phyloP scores from a whole-genome alignment of 2,797 vertebrate species.

The Cryptoprocta ferox region DNA sequence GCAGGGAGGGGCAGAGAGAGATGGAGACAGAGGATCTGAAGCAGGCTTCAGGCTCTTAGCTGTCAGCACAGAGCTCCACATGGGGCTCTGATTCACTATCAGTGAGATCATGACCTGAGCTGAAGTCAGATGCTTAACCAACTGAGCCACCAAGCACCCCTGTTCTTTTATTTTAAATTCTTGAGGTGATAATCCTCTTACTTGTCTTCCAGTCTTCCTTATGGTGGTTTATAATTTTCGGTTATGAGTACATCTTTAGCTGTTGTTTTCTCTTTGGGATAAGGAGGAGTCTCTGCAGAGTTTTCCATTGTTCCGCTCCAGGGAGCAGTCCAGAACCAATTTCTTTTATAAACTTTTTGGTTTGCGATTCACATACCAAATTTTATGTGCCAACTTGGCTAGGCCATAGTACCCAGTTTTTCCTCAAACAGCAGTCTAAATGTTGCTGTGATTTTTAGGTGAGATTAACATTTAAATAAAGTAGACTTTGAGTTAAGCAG shows the following conservation, averaged over 20 bases:
- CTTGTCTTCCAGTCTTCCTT: not conserved
- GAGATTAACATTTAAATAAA: not conserved
- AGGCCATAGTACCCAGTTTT: not conserved
- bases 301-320: not conserved
- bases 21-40: too few species aligned
- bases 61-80: too few species aligned
- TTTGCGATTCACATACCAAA: not conserved
- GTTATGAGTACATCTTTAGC: not conserved
- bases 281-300: not conserved
- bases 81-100: too few species aligned
- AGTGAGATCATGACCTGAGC: too few species aligned
- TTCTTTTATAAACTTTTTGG: not conserved
- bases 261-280: not conserved
- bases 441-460: not conserved
- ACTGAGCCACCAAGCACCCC: too few species aligned
- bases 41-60: too few species aligned
- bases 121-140: too few species aligned
- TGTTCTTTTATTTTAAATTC: not conserved
- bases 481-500: not conserved
- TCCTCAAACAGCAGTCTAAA: not conserved
- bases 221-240: not conserved
- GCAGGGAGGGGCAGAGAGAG: too few species aligned
- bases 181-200: not conserved
- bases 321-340: not conserved
- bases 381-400: not conserved